Evolutionary conservation across 2,888 invertebrate species (phyloP).

Genomic region (Andrena camellia): DNA sequence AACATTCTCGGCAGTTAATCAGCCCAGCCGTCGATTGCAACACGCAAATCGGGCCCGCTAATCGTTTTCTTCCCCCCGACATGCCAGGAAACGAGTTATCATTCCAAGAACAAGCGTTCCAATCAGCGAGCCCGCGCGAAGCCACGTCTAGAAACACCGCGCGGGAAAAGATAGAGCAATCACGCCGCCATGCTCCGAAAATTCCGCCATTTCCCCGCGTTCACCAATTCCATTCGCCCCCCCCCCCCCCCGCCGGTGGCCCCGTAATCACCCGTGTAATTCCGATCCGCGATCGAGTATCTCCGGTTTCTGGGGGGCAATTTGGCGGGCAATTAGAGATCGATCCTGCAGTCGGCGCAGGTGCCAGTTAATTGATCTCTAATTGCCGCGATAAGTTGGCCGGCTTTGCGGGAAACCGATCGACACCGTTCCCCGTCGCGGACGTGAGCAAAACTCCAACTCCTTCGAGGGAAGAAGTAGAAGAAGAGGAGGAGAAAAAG

Average conservation of each 20-base stretch:
- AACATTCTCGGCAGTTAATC: conserved; percentile 8
- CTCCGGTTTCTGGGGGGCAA: conserved; percentile 55
- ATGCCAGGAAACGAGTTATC: conserved; percentile 34
- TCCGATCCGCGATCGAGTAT: conserved; percentile 61
- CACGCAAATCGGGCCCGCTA: conserved; percentile 23
- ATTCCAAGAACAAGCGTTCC: conserved; percentile 45
- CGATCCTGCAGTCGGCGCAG: conserved; percentile 65
- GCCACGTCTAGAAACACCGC: conserved; percentile 2
- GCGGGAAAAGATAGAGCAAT: conserved; percentile 34
- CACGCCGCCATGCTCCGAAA: conserved; percentile 31
- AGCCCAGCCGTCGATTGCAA: conserved; percentile 29
- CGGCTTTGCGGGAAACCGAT: conserved; percentile 52
- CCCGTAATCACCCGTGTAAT: conserved; percentile 55
- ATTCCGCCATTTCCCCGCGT: conserved; percentile 33
- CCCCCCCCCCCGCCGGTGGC: too few relatives aligned
- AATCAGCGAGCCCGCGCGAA: conserved; percentile 20
- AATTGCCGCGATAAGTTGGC: conserved; percentile 73
- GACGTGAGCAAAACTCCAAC: conserved; percentile 50
- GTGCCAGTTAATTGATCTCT: conserved; percentile 72
- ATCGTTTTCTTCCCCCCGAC: conserved; percentile 30
- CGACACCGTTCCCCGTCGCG: conserved; percentile 12
- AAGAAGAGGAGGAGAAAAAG: conserved; percentile 2
- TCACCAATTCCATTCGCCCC: neutral
- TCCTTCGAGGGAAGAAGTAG: conserved; percentile 8
- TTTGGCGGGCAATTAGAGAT: conserved; percentile 68